A percentile compares a stretch with the other conserved stretches of the same genome.
Conservation (phyloP, 2,888 invertebrate species). For the Argyra leucocephala region DNA sequence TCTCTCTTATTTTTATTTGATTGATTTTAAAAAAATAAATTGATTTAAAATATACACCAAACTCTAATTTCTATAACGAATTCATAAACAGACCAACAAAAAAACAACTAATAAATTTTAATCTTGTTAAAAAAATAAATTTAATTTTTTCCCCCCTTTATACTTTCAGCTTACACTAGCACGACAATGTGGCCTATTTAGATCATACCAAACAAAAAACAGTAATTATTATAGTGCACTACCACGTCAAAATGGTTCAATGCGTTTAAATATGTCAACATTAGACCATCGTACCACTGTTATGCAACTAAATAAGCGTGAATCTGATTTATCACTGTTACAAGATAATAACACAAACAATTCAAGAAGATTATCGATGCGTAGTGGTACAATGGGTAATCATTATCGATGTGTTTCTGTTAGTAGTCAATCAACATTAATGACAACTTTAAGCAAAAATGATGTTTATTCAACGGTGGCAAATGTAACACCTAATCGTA, state of each 20-base stretch:
- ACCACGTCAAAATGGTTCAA: conserved; percentile 39
- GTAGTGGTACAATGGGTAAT: conserved; percentile 33
- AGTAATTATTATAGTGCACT: conserved; percentile 39
- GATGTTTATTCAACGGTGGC: conserved; percentile 30
- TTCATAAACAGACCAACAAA: no score
- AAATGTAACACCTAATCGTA: not conserved
- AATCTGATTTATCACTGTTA: conserved; percentile 39
- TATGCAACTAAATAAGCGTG: conserved; percentile 40
- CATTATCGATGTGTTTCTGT: conserved; percentile 35
- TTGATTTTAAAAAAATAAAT: no score
- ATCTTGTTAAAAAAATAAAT: no score
- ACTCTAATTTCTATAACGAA: no score
- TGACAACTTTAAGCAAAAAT: conserved; percentile 33
- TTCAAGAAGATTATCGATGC: conserved; percentile 36
- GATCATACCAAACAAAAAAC: conserved; percentile 34
- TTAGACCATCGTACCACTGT: conserved; percentile 35
- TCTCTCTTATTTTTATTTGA: no score
- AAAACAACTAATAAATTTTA: no score
- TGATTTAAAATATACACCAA: no score
- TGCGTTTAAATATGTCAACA: conserved; percentile 39
- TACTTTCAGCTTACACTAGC: conserved; percentile 36
- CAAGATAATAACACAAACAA: conserved; percentile 35
- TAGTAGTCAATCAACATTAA: conserved; percentile 35
- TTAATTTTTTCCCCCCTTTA: conserved; percentile 7
- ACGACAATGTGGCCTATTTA: conserved; percentile 36